Evolutionary conservation across 1,140 invertebrate genomes (phyloP), one percentile per base, ranked within the genome.

Genomic region (Vanessa tameamea): DNA sequence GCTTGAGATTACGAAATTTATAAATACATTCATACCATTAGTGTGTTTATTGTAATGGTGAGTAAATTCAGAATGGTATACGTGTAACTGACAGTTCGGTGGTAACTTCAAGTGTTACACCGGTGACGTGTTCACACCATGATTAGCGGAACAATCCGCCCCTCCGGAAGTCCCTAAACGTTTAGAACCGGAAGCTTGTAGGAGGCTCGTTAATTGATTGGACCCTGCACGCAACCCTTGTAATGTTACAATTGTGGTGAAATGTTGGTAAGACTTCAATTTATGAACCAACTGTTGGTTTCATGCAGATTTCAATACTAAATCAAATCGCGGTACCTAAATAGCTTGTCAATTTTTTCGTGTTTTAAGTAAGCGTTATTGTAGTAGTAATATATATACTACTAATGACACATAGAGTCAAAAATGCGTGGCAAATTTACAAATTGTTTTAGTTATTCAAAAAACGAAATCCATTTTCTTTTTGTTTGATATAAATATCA

Each of bases 141-240:
- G 81, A 87, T 85, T 85, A 84, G 77, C 72, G 78, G 78, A 79
- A 83, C 80, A 76, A 73, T 76, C 84, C 77, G 73, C 82, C 87
- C 83, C 84, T 80, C 85, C 87, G 89, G 88, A 92, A 89, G 88
- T 87, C 80, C 80, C 85, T 92, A 90, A 92, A 90, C 90, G 87
- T 82, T 90, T 85, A 87, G 87, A 89, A 87, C 79, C 90, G 90
- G 90, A 92, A 90, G 85, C 79, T 80, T 81, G 83, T 82, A 84
- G 82, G 84, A 86, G 81, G 82, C 82, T 82, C 84, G 79, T 86
- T 92, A 92, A 92, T 92, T 92, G 90, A 91, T 91, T 92, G 85
- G 77, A 78, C 81, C 79, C 75, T 69, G 81, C 82, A 80, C 82
- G 82, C 82, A 87, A 88, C 86, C 86, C 86, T 87, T 87, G 82